Conservation (phyloP, 2,888 invertebrate genomes). For the Drosophila multiciliata region DNA sequence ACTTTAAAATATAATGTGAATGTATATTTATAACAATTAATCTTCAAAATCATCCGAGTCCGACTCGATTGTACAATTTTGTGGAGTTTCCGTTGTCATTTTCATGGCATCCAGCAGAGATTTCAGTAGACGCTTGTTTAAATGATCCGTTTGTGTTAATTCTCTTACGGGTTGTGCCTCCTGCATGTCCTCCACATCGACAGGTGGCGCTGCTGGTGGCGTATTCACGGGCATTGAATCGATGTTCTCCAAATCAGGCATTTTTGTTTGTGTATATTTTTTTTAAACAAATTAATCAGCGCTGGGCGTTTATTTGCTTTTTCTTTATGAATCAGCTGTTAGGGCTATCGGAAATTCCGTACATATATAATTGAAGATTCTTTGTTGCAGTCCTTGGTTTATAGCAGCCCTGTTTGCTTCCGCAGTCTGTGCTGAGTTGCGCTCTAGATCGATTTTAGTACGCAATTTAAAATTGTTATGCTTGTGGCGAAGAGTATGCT, state of each 20-base stretch:
- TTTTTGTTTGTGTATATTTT: slow-evolving; percentile 25
- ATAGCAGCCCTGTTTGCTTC: slow-evolving; percentile 29
- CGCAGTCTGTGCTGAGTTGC: slow-evolving; percentile 29
- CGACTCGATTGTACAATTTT: slow-evolving; percentile 44
- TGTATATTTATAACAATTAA: slow-evolving; percentile 60
- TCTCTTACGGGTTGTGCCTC: slow-evolving; percentile 65
- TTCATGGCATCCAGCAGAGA: slow-evolving; percentile 81
- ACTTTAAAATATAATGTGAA: slow-evolving; percentile 41
- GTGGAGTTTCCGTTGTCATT: slow-evolving; percentile 28
- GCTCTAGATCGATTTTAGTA: slow-evolving; percentile 60
- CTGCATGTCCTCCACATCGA: slow-evolving; percentile 34
- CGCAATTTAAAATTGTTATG: slow-evolving; percentile 66
- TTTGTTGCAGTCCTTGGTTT: slow-evolving; percentile 4
- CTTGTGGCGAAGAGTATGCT: too few species aligned
- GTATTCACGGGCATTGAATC: slow-evolving; percentile 49
- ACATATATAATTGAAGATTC: neutral
- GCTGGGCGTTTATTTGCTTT: neutral
- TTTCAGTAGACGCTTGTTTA: slow-evolving; percentile 79
- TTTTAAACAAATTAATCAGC: neutral
- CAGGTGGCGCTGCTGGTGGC: slow-evolving; percentile 40
- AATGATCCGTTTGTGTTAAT: slow-evolving; percentile 82
- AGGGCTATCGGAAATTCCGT: slow-evolving; percentile 37
- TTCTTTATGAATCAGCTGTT: slow-evolving; percentile 30
- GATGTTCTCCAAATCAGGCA: slow-evolving; percentile 77
- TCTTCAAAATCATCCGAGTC: slow-evolving; percentile 73